A percentile compares a stretch with the other conserved stretches of the same genome.
Evolutionary conservation across 2,888 invertebrate genomes (phyloP).

Genomic region (Marronus borbonicus): DNA sequence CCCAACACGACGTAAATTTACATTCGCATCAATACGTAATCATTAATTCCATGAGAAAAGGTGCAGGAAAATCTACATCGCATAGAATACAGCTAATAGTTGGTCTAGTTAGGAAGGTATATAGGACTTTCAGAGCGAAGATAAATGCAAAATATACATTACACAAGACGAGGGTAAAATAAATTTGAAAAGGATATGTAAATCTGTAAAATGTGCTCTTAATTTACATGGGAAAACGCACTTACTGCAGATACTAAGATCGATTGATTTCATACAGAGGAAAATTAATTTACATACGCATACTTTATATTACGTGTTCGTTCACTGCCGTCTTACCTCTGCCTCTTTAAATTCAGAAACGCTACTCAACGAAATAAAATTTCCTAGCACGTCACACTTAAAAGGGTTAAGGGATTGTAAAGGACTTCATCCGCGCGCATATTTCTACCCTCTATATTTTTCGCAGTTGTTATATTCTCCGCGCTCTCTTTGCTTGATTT

Average conservation of each 20-base stretch:
- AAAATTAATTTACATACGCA: constrained; percentile 27
- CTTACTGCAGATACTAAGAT: background rate
- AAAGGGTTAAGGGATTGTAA: constrained; percentile 58
- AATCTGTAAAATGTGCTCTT: constrained; percentile 52
- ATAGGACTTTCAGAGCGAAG: constrained; percentile 25
- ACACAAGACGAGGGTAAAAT: constrained; percentile 37
- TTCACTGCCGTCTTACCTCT: constrained; percentile 8
- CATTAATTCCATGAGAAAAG: constrained; percentile 45
- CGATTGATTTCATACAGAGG: background rate
- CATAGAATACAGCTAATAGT: constrained; percentile 15
- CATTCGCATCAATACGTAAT: constrained; percentile 45
- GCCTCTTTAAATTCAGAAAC: constrained; percentile 42
- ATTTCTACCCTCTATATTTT: constrained; percentile 40
- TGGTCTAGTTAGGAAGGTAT: constrained; percentile 18
- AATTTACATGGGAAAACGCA: constrained; percentile 57
- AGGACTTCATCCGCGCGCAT: constrained; percentile 53
- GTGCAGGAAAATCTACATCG: constrained; percentile 12
- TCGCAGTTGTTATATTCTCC: constrained; percentile 57
- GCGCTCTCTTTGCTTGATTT: constrained; percentile 58
- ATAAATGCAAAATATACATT: background rate
- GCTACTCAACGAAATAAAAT: constrained; percentile 49
- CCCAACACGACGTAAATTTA: constrained; percentile 40
- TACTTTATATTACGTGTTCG: background rate
- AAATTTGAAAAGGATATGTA: constrained; percentile 53
- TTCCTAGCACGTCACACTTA: constrained; percentile 45